Conservation (phyloP, 2,888 invertebrate species). For the Marasmarcha lunaedactyla region DNA sequence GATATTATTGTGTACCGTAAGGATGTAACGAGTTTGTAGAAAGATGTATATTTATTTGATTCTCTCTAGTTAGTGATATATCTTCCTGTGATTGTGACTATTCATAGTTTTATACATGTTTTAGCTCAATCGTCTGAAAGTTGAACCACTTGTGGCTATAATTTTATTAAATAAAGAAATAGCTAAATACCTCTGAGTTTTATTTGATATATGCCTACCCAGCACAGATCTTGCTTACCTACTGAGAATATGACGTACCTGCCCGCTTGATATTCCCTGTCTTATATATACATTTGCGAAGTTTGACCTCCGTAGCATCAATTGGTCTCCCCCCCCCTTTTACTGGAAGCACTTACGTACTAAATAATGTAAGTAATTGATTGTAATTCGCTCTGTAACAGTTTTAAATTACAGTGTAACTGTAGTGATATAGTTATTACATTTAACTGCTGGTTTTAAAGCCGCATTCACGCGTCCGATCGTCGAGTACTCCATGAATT, state of each 20-base stretch:
- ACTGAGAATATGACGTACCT: too few relatives aligned
- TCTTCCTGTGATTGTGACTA: constrained; percentile 64
- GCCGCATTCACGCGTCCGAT: neutral
- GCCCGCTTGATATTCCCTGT: too few relatives aligned
- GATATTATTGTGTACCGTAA: constrained; percentile 38
- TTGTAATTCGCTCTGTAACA: neutral
- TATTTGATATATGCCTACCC: too few relatives aligned
- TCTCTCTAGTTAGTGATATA: constrained; percentile 37
- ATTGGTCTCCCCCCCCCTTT: too few relatives aligned
- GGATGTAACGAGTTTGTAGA: constrained; percentile 21
- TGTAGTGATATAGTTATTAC: constrained; percentile 5
- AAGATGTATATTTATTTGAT: constrained; percentile 37
- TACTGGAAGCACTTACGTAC: too few relatives aligned
- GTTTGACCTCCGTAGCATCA: too few relatives aligned
- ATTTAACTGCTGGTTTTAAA: constrained; percentile 6
- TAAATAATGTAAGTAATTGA: too few relatives aligned
- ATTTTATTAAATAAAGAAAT: constrained; percentile 62
- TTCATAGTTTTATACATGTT: constrained; percentile 60
- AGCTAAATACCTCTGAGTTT: constrained; percentile 23
- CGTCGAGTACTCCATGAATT: too few relatives aligned
- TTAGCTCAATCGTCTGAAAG: constrained; percentile 50
- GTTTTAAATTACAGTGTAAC: neutral
- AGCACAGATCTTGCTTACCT: too few relatives aligned
- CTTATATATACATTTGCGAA: too few relatives aligned
- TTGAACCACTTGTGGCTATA: constrained; percentile 56